Evolutionary conservation across 1,140 invertebrate species (phyloP), one percentile per base, ranked within the genome.

Genomic region (Musca vetustissima): DNA sequence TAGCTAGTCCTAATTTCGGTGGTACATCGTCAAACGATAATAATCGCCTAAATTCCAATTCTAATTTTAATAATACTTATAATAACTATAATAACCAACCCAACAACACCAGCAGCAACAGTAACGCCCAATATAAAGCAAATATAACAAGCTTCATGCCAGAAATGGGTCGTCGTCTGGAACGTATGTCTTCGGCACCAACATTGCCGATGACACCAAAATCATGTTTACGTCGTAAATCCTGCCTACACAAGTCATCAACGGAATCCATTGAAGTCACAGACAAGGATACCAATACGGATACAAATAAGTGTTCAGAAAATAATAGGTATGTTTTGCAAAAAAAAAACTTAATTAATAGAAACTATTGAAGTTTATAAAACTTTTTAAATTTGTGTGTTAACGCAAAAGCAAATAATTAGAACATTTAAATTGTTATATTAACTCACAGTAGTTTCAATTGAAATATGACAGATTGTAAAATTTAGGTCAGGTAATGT

Each of bases 141-240:
- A 61, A 61, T 61, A 61, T 74, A 28, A 70, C 76, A 8, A 43
- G 36, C 36, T 43, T 43, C 36, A 43, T 43, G 36, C 68, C 76
- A 15, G 76, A 74, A 24, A 76, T 76, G 14, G 78, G 75, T 61
- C 76, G 78, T 28, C 77, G 77, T 68, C 73, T 80, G 67, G 78
- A 78, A 64, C 78, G 78, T 13, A 75, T 80, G 73, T 73, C 76
- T 64, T 80, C 78, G 8, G 78, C 78, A 0, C 78, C 78, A 13
- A 15, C 69, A 65, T 72, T 80, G 24, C 71, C 66, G 28, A 70
- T 49, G 49, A 75, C 76, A 61, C 78, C 78, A 17, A 80, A 80
- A 55, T 80, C 78, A 67, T 80, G 78, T 70, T 77, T 80, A 21
- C 78, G 78, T 64, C 78, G 78, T 65, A 66, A 67, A 61, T 67